A percentile compares a stretch with the other conserved stretches of the same genome.
Conservation (phyloP, 2,797 vertebrate genomes). For the Periparus ater region DNA sequence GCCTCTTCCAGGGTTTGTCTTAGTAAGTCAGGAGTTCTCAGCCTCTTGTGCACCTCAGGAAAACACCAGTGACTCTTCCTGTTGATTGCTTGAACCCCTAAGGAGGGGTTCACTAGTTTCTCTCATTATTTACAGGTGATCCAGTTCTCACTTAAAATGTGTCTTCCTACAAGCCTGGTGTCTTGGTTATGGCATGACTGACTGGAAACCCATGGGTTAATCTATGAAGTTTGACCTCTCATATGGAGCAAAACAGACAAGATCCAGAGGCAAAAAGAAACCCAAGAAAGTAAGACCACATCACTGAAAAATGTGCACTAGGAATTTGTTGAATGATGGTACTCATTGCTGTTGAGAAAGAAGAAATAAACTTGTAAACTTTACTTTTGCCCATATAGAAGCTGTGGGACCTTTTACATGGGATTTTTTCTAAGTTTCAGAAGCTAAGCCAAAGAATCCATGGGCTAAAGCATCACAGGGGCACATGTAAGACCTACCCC, state of each 20-base stretch:
- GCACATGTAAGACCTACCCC: neutral
- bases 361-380: neutral
- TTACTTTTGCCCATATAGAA: neutral
- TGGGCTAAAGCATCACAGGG: neutral
- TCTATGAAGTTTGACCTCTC: neutral
- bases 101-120: neutral
- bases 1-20: neutral
- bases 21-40: neutral
- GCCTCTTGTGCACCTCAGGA: neutral
- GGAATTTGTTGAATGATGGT: conserved; percentile 43
- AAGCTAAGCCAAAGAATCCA: neutral
- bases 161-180: neutral
- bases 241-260: conserved; percentile 13
- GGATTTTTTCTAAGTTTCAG: neutral
- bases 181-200: neutral
- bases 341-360: neutral
- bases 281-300: neutral
- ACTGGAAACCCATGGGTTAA: conserved; percentile 34
- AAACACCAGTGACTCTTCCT: neutral
- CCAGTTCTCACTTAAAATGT: neutral
- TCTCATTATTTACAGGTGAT: neutral
- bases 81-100: neutral
- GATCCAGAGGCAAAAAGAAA: conserved; percentile 35
- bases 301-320: conserved; percentile 40
- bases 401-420: neutral